phyloP scores from a whole-genome alignment of 64 coral and sea anemone genomes.

The Actinia tenebrosa region DNA sequence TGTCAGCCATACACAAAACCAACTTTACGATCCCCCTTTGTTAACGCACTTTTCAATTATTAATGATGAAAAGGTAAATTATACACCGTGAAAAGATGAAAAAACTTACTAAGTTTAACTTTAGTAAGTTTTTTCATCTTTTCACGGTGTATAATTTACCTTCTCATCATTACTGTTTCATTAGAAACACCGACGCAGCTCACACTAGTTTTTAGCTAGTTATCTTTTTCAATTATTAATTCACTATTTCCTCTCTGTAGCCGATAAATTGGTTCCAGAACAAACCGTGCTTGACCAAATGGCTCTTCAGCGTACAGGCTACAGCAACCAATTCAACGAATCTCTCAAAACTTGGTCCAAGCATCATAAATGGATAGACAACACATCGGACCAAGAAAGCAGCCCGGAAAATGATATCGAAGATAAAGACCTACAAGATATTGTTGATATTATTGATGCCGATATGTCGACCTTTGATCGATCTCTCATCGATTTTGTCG shows the following conservation, averaged over 20 bases:
- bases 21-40: background rate
- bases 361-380: constrained; percentile 11
- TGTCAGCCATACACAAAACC: too few relatives aligned
- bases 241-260: constrained; percentile 14
- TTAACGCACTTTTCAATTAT: background rate
- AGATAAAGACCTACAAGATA: constrained; percentile 49
- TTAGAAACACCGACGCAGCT: too few relatives aligned
- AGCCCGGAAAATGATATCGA: constrained; percentile 25
- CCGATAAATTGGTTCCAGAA: constrained; percentile 57
- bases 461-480: constrained; percentile 42
- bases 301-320: constrained; percentile 42
- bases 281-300: constrained; percentile 37
- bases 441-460: constrained; percentile 31
- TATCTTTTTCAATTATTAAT: too few relatives aligned
- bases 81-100: too few relatives aligned
- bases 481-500: constrained; percentile 43
- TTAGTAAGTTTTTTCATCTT: too few relatives aligned
- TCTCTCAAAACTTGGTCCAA: background rate
- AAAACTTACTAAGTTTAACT: too few relatives aligned
- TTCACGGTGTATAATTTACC: too few relatives aligned
- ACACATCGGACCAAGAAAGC: background rate
- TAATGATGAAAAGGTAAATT: too few relatives aligned
- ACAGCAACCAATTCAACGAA: background rate
- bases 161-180: too few relatives aligned
- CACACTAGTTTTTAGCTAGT: too few relatives aligned